Evolutionary conservation across 2,113 vertebrate genomes (phyloP), one percentile per base, ranked within the genome.

Genomic region (Macheiramphus alcinus): DNA sequence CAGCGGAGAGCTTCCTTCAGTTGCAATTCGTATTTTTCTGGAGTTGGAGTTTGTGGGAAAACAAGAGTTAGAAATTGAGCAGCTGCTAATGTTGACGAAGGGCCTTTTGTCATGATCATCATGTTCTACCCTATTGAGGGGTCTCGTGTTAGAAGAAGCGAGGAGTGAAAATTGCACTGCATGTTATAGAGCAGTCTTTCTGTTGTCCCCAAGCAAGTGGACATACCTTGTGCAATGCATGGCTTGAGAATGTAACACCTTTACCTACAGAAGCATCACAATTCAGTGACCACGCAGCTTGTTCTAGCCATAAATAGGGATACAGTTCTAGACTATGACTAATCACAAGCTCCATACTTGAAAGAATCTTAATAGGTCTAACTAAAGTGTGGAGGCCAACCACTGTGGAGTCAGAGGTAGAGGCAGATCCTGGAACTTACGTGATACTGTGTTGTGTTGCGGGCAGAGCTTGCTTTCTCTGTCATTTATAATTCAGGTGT

Each of bases 31-130:
- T 75, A 29, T 88, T 92, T 62, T 83, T 86, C 62, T 90, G 88
- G 90, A 96, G 59, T 19, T 94, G 56, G 80, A 88, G 91, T 82
- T 93, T 88, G 93, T 95, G 88, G 82, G 88, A 93, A 93, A 96
- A 82, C 10, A 26, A 47, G 75, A 87, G 23, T 26, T 92, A 48
- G 82, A 73, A 86, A 61, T 3, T 11, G 80, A 91, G 88, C 93
- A 95, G 94, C 88, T 96, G 93, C 83, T 88, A 4, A 48, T 40
- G 67, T 10, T 76, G 36, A 68, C 0, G 16, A 86, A 62, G 25
- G 19, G 55, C 42, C 55, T 95, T 83, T 80, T 90, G 86, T 86
- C 67, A 11, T 55, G 53, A 65, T 59, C 62, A 16, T 42, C 42
- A 7, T 7, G 31, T 67, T 52, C 10, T 27, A n/a, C 23, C 36